Conservation (phyloP, 2,888 invertebrate genomes). For the Lepidochrysops patricia region DNA sequence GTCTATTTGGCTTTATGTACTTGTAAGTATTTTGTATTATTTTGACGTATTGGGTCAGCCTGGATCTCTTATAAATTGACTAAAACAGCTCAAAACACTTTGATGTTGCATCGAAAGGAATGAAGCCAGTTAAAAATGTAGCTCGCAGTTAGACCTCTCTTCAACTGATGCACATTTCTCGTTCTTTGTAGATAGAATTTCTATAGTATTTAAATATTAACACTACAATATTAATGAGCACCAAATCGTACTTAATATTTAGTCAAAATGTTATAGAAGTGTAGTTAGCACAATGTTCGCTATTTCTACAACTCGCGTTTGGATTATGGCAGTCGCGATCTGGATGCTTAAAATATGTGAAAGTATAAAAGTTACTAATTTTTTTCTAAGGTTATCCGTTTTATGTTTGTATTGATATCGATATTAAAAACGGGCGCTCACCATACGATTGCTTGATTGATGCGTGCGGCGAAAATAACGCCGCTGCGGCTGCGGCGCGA, state of each 20-base stretch:
- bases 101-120: slow-evolving; percentile 1
- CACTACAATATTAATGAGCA: slow-evolving; percentile 70
- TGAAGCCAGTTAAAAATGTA: slow-evolving; percentile 20
- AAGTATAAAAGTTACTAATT: no score
- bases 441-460: no score
- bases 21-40: not conserved
- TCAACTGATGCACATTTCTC: slow-evolving; percentile 49
- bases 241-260: slow-evolving; percentile 75
- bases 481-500: not conserved
- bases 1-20: slow-evolving; percentile 2
- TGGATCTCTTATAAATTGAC: not conserved
- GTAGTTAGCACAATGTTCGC: slow-evolving; percentile 51
- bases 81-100: not conserved
- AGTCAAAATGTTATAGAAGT: slow-evolving; percentile 60
- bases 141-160: slow-evolving; percentile 36
- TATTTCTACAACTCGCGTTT: slow-evolving; percentile 33
- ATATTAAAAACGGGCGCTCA: no score
- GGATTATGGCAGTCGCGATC: not conserved
- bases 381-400: no score
- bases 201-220: slow-evolving; percentile 55
- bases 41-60: not conserved
- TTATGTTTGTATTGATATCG: no score
- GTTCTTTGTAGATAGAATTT: slow-evolving; percentile 64
- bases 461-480: no score
- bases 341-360: no score